phyloP scores from a whole-genome alignment of 2,113 vertebrate genomes.

The Sapajus apella region DNA sequence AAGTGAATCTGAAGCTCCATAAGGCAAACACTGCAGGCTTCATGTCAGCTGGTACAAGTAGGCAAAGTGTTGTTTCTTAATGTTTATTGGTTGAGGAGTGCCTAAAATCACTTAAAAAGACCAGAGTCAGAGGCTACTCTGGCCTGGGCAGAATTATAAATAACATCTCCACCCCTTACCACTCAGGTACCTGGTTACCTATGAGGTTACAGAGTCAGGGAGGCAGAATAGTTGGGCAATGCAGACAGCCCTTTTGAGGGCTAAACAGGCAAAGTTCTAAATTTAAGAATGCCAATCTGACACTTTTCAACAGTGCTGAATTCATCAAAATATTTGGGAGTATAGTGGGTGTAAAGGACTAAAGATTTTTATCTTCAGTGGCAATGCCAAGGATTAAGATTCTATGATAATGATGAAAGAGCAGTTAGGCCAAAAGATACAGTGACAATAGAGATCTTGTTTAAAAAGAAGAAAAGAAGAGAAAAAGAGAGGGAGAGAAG shows the following conservation, averaged over 20 bases:
- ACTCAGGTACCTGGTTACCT: neutral
- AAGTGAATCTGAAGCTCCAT: neutral
- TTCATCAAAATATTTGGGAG: slow-evolving; percentile 47
- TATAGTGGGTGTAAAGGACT: neutral
- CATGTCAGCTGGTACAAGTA: neutral
- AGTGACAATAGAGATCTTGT: neutral
- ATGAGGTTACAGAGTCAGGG: neutral
- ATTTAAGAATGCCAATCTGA: slow-evolving; percentile 45
- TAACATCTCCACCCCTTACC: neutral
- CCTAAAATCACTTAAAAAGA: neutral
- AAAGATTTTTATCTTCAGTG: neutral
- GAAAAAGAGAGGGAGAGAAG: too few species aligned
- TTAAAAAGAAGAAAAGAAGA: too few species aligned
- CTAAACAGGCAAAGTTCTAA: neutral
- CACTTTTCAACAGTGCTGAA: slow-evolving; percentile 31
- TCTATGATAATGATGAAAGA: neutral
- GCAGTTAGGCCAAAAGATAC: neutral
- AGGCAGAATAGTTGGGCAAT: neutral
- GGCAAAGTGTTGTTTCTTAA: neutral
- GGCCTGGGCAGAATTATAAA: neutral
- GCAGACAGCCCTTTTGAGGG: neutral
- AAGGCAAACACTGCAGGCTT: neutral
- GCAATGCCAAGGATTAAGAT: neutral
- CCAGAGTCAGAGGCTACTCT: neutral
- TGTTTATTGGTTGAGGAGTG: neutral